Base-by-base conservation (phyloP, 2,888 invertebrate genomes). In the Psococerastis gibbosa region DNA sequence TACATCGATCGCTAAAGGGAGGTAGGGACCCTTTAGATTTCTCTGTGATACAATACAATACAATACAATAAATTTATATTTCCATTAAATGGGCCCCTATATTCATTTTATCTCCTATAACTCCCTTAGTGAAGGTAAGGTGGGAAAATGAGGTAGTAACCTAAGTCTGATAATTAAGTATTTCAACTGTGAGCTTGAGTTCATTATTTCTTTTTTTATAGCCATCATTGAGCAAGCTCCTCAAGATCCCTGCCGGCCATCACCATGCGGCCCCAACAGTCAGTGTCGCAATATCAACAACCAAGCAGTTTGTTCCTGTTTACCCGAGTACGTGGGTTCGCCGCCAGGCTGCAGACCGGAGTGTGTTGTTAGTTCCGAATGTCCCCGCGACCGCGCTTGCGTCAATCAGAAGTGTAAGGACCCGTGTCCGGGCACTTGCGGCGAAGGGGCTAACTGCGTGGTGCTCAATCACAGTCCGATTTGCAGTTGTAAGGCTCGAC, bases 181-280 rank as follows among this genome's bases (percentile, higher is more conserved):
- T n/a, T n/a, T n/a, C n/a, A n/a, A n/a, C n/a, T n/a, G n/a, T n/a
- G n/a, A n/a, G n/a, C n/a, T n/a, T n/a, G n/a, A n/a, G n/a, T n/a
- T n/a, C n/a, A n/a, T n/a, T n/a, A n/a, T n/a, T n/a, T n/a, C n/a
- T n/a, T 31, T 22, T 22, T 32, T 31, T 42, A 6, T 34, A 47
- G 47, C 47, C 8, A 27, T 22, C 9, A 34, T 34, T 6, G 42
- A 45, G 6, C 44, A 45, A n/a, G 42, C 49, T 34, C 51, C 52
- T 9, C 43, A 45, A 31, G 47, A 54, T 42, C 82, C 82, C 2
- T 85, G 85, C 55, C 61, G 67, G 49, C 82, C 83, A 42, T 75
- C 78, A 2, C 83, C 83, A 0, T 88, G 87, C 56, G 87, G 87
- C 31, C 75, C 82, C 4, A 83, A 84, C 55, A 82, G 84, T 49